Evolutionary conservation across 2,888 invertebrate species (phyloP).

Genomic region (Pristionchus mayeri): DNA sequence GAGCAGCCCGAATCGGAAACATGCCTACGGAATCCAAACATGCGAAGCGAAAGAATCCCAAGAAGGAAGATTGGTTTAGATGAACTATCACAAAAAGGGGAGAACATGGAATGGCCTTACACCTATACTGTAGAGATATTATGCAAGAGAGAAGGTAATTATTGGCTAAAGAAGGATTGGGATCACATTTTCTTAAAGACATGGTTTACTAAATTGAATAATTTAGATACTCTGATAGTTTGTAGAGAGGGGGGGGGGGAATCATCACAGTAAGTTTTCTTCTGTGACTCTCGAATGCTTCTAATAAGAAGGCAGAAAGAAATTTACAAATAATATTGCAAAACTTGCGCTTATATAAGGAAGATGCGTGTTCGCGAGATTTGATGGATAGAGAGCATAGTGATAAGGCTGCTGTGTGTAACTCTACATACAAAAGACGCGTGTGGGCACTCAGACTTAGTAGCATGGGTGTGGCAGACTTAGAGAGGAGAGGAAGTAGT

Average conservation of each 20-base stretch:
- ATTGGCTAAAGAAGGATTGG: neutral
- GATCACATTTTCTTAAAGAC: slow-evolving; percentile 8
- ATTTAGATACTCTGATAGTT: neutral
- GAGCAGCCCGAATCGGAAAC: neutral
- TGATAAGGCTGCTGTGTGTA: neutral
- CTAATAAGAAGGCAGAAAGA: neutral
- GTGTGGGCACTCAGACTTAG: neutral
- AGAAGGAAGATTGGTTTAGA: neutral
- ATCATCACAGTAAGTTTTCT: neutral
- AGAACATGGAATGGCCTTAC: slow-evolving; percentile 11
- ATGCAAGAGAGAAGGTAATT: neutral
- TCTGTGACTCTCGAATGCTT: slow-evolving; percentile 8
- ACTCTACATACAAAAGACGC: neutral
- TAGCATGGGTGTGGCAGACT: neutral
- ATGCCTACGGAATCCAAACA: slow-evolving; percentile 31
- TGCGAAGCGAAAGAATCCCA: slow-evolving; percentile 12
- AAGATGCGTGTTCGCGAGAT: slow-evolving; percentile 1
- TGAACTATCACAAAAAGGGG: slow-evolving; percentile 1
- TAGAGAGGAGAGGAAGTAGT: neutral
- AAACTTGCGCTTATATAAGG: neutral
- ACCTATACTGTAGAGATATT: slow-evolving; percentile 25
- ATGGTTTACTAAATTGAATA: neutral
- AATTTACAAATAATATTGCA: neutral
- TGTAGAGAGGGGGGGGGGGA: neutral
- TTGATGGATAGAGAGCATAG: neutral